phyloP scores from a whole-genome alignment of 2,888 invertebrate genomes.

The Melanophora roralis region DNA sequence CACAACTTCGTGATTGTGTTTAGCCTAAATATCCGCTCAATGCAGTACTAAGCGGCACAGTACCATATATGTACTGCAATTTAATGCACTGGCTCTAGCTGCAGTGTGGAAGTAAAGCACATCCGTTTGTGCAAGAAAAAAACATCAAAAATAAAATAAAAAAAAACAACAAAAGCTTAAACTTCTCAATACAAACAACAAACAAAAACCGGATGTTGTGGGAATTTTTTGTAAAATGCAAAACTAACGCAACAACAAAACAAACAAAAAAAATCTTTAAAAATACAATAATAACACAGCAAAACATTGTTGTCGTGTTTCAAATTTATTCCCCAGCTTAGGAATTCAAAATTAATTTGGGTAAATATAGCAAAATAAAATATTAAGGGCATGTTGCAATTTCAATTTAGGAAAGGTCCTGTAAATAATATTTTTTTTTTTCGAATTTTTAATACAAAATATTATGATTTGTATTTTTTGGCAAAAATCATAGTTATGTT shows the following conservation, averaged over 20 bases:
- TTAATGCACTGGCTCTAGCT: slow-evolving; percentile 26
- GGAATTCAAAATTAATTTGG: no score
- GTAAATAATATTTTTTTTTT: no score
- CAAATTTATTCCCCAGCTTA: no score
- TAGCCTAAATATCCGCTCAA: slow-evolving; percentile 28
- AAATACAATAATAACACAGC: slow-evolving; percentile 25
- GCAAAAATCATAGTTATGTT: no score
- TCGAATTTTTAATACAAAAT: no score
- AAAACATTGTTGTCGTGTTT: background rate
- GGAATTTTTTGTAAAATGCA: slow-evolving; percentile 57
- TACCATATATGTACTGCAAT: slow-evolving; percentile 26
- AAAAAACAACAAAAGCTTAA: slow-evolving; percentile 36
- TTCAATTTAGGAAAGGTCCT: no score
- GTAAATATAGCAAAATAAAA: no score
- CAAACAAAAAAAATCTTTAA: slow-evolving; percentile 22
- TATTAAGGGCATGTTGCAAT: no score
- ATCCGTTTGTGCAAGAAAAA: slow-evolving; percentile 50
- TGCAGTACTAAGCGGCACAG: background rate
- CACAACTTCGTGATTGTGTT: slow-evolving; percentile 27
- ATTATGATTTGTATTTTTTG: no score
- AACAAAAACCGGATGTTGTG: slow-evolving; percentile 62
- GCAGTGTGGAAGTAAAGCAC: slow-evolving; percentile 60
- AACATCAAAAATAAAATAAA: background rate
- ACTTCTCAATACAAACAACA: slow-evolving; percentile 26
- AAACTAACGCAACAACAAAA: slow-evolving; percentile 27